Percentiles rank a stretch among this genome's conserved stretches.
Conservation (phyloP, 2,113 vertebrate species). For the Speoplatyrhinus poulsoni region DNA sequence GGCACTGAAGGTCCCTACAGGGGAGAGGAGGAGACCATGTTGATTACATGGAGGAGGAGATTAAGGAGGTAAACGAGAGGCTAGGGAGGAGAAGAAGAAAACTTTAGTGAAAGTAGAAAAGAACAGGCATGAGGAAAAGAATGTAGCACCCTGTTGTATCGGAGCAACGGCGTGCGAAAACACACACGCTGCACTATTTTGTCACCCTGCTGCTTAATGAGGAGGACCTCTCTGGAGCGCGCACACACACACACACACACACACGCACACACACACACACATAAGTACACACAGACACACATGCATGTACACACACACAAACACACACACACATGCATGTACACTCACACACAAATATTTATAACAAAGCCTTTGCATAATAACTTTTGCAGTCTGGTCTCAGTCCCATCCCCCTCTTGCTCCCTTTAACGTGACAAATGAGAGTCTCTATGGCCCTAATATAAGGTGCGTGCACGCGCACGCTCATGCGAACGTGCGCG, state of each 20-base stretch:
- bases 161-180: slow-evolving; percentile 71
- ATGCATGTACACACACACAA: not conserved
- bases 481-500: not conserved
- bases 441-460: slow-evolving; percentile 53
- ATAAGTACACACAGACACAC: not conserved
- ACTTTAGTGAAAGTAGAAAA: slow-evolving; percentile 5
- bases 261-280: not conserved
- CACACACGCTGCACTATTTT: slow-evolving; percentile 72
- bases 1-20: not conserved
- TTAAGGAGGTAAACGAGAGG: not conserved
- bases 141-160: slow-evolving; percentile 56
- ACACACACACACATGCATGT: slow-evolving; percentile 23
- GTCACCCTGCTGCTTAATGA: slow-evolving; percentile 73
- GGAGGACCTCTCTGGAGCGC: slow-evolving; percentile 65
- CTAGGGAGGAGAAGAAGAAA: not conserved
- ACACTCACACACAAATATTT: slow-evolving; percentile 54
- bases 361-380: slow-evolving; percentile 72
- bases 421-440: slow-evolving; percentile 69
- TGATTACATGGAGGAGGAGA: not conserved
- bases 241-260: slow-evolving; percentile 22
- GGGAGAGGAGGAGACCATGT: too few species aligned
- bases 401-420: slow-evolving; percentile 58
- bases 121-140: slow-evolving; percentile 34
- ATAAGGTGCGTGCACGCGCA: slow-evolving; percentile 21
- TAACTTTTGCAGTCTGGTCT: slow-evolving; percentile 70